These are phyloP conservation scores for Lutjanus erythropterus DNA, from an alignment of 2,113 vertebrate species.

Conservation along the genomic window DNA sequence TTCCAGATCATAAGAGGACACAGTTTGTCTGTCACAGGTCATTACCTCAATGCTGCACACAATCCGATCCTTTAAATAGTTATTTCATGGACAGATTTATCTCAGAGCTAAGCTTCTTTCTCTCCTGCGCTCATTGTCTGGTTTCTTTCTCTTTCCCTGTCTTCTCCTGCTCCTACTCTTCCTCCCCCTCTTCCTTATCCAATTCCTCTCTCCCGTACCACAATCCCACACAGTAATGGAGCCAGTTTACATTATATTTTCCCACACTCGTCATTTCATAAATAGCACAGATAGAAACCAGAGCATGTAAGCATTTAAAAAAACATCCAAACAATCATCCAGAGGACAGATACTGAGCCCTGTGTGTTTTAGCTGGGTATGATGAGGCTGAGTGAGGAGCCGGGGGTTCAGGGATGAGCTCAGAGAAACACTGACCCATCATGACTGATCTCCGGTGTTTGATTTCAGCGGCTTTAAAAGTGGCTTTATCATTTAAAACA, in stretches of 20 bases:
- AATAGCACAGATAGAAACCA: conserved; percentile 67
- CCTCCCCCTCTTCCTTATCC: conserved; percentile 17
- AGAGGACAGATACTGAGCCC: conserved; percentile 25
- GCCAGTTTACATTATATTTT: conserved; percentile 60
- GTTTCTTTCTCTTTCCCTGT: conserved; percentile 33
- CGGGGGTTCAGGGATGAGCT: conserved; percentile 48
- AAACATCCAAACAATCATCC: conserved; percentile 13
- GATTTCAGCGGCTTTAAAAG: conserved; percentile 61
- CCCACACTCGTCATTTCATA: conserved; percentile 73
- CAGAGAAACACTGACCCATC: conserved; percentile 46
- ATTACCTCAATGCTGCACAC: conserved; percentile 24
- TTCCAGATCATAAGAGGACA: conserved; percentile 35
- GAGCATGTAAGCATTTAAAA: conserved; percentile 38
- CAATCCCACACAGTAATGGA: conserved; percentile 53
- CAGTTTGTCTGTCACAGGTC: conserved; percentile 28
- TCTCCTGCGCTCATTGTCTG: conserved; percentile 35
- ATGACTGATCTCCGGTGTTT: conserved; percentile 45
- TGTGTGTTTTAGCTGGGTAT: conserved; percentile 13
- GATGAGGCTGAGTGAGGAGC: conserved; percentile 24
- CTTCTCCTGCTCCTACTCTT: conserved; percentile 23
- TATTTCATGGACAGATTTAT: conserved; percentile 54
- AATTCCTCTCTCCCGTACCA: conserved; percentile 20
- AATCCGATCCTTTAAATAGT: conserved; percentile 39
- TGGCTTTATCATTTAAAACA: conserved; percentile 70
- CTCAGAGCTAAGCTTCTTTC: conserved; percentile 50